These are phyloP conservation scores for Antennarius striatus DNA, from an alignment of 2,113 vertebrate genomes.

Conservation along the genomic window DNA sequence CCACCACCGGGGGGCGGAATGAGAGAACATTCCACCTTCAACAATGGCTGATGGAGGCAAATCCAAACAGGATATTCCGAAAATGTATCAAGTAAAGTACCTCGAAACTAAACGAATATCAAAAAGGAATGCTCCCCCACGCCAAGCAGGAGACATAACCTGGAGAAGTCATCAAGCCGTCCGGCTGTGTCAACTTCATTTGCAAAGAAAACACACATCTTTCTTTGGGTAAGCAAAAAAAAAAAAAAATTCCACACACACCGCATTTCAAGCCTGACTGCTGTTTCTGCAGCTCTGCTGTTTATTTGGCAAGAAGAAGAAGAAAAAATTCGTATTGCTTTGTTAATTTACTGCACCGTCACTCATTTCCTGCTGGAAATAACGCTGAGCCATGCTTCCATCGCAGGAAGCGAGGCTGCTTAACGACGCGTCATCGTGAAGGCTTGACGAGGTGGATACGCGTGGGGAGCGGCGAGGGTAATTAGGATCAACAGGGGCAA, in stretches of 20 bases:
- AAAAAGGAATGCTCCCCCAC: conserved; percentile 11
- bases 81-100: no score
- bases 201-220: conserved; percentile 51
- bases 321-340: conserved; percentile 17
- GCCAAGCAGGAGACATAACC: conserved; percentile 28
- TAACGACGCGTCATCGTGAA: not conserved
- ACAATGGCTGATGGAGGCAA: not conserved
- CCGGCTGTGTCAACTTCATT: conserved; percentile 24
- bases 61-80: not conserved
- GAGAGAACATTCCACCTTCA: no score
- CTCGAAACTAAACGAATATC: no score
- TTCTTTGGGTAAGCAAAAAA: conserved; percentile 39
- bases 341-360: conserved; percentile 11
- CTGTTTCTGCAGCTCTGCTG: not conserved
- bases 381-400: not conserved
- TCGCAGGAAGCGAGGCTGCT: conserved; percentile 9
- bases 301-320: conserved; percentile 14
- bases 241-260: not conserved
- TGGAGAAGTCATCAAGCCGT: conserved; percentile 38
- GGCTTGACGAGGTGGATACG: conserved; percentile 3
- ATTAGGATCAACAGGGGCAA: conserved; percentile 29
- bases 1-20: conserved; percentile 16
- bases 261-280: conserved; percentile 25
- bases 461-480: conserved; percentile 28
- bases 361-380: conserved; percentile 16